Base-by-base conservation (phyloP, 2,888 invertebrate species). In the Volucella zonaria region DNA sequence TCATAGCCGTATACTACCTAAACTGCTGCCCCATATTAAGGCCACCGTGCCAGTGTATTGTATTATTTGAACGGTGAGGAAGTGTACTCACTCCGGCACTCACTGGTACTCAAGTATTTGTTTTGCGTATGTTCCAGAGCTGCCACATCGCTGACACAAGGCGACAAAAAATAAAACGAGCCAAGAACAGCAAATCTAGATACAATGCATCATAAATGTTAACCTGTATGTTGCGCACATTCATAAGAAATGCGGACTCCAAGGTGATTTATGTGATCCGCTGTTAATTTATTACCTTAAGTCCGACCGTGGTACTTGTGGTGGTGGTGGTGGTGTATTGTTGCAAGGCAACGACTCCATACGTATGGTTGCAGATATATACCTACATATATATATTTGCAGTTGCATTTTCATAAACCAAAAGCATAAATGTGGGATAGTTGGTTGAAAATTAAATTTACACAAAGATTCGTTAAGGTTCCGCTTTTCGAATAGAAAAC, bases 201-300 rank as follows among this genome's bases (percentile, higher is more conserved):
- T 85, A 81, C 85, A 85, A 85, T 81, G 81, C 67, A 77, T 85
- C 85, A 85, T 85, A 85, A 85, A 85, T 85, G 85, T 85, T 85
- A 80, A 85, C 85, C 85, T 81, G 85, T 77, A 81, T 81, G 80
- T 85, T 81, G 85, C 71, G 76, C 81, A 85, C 81, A 85, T 77
- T 85, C 64, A 85, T 80, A 81, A 85, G 85, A 85, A 81, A 85
- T 81, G 81, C 85, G 80, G 85, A 90, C 90, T 90, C 90, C 89
- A 90, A 89, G 89, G 90, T 90, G 91, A 90, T 90, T 90, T 90
- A 90, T 91, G 91, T 90, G 90, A 90, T 90, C 89, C 89, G 89
- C 87, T 88, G 86, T 76, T 88, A 90, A 90, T 90, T 90, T 90
- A 91, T 90, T 88, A 89, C 90, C 87, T 85, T 88, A 89, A 89